Evolutionary conservation across 2,113 vertebrate species (phyloP).

Genomic region (Neofelis nebulosa): DNA sequence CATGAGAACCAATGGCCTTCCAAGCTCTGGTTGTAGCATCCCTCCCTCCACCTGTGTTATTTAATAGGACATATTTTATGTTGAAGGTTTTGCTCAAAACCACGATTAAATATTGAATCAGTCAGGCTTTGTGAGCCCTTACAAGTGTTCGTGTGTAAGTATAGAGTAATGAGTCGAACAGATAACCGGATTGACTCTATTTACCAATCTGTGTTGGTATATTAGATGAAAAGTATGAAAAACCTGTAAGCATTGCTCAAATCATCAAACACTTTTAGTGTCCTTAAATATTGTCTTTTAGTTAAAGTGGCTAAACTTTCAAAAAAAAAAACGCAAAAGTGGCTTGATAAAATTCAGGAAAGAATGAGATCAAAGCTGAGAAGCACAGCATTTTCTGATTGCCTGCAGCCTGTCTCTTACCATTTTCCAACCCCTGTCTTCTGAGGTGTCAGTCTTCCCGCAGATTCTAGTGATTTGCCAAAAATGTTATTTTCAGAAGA

Average conservation of each 20-base stretch:
- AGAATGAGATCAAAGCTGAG: not conserved
- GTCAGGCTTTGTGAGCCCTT: not conserved
- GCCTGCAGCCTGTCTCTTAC: too few relatives aligned
- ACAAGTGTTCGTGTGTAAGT: not conserved
- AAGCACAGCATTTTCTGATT: not conserved
- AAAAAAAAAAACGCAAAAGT: not conserved
- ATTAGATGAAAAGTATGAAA: not conserved
- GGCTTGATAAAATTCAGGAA: not conserved
- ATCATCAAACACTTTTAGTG: not conserved
- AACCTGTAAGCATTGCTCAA: not conserved
- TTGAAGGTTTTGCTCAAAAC: not conserved
- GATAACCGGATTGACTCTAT: not conserved
- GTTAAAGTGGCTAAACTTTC: not conserved
- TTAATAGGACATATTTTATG: not conserved
- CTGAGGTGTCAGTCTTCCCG: not conserved
- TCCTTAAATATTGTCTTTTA: not conserved
- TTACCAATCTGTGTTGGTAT: not conserved
- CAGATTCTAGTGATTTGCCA: not conserved
- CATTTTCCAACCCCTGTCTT: not conserved
- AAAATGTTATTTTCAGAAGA: constrained; percentile 25
- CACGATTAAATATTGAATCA: not conserved
- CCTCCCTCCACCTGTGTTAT: not conserved
- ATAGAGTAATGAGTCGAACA: not conserved
- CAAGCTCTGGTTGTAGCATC: not conserved
- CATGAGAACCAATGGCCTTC: not conserved